Conservation (phyloP, 2,888 invertebrate species). For the Alloscopus bannaensis region DNA sequence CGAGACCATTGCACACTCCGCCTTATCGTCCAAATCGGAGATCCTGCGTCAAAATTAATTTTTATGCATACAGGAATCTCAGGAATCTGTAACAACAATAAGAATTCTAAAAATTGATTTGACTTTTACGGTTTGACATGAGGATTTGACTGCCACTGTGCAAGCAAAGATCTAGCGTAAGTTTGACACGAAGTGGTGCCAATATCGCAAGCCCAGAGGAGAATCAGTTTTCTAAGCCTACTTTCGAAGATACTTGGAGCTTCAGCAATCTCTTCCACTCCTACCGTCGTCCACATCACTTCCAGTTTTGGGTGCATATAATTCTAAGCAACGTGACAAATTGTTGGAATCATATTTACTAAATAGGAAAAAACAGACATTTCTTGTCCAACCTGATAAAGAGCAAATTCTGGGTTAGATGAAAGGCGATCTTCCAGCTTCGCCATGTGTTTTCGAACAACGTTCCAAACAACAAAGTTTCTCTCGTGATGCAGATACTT, state of each 20-base stretch:
- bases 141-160: slow-evolving; percentile 32
- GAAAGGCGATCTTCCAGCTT: too few species aligned
- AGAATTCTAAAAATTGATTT: background rate
- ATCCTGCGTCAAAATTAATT: slow-evolving; percentile 19
- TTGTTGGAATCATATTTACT: background rate
- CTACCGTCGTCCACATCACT: slow-evolving; percentile 26
- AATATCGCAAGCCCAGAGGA: slow-evolving; percentile 62
- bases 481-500: slow-evolving; percentile 57
- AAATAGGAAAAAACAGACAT: too few species aligned
- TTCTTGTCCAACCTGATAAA: too few species aligned
- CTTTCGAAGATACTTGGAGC: slow-evolving; percentile 33
- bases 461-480: slow-evolving; percentile 62
- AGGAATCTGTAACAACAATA: too few species aligned
- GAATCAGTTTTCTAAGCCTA: slow-evolving; percentile 45
- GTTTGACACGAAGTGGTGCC: slow-evolving; percentile 26
- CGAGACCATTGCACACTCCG: slow-evolving; percentile 57
- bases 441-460: too few species aligned
- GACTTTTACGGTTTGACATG: slow-evolving; percentile 39
- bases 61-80: background rate
- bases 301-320: slow-evolving; percentile 53
- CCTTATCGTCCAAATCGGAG: slow-evolving; percentile 42
- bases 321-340: slow-evolving; percentile 24
- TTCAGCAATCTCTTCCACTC: slow-evolving; percentile 25
- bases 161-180: slow-evolving; percentile 42
- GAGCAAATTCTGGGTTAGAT: too few species aligned